Base-by-base conservation (phyloP, 2,888 invertebrate species). In the Nipponacmea schrenckii region DNA sequence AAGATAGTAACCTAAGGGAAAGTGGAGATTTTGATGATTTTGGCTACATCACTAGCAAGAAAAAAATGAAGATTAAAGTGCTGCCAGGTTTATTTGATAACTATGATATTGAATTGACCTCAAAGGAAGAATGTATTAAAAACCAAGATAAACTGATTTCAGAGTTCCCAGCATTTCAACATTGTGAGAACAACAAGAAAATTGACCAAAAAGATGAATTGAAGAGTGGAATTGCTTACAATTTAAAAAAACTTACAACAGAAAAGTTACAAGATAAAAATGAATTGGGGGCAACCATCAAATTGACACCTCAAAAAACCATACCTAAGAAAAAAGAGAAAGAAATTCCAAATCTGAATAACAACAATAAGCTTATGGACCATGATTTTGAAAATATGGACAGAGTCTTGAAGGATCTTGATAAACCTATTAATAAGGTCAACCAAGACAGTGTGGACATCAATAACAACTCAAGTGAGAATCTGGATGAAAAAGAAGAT, bases 41-140 rank as follows among this genome's bases (percentile, higher is more conserved):
- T 5, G 39, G 39, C 10, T 8, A 39, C 10, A 39, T 39, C 39
- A 39, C 39, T 10, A 39, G 10, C 39, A 39, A 39, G 39, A 69
- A 69, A 48, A 69, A 65, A 26, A 27, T 48, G 5, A 64, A 63
- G 39, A 56, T 20, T 56, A 56, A 56, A 56, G 24, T 24, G 10
- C 20, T 56, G 20, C 56, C 56, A 8, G 56, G 56, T 3, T 56
- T 56, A 56, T 56, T 56, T 56, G 56, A 24, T 14, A 20, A 56
- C 12, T 56, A 56, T 56, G 56, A 56, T 24, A 56, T 56, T 7
- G 56, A 56, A 56, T 12, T 56, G 24, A 56, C 20, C 2, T 56
- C 56, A 20, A 24, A 56, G 5, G 24, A 3, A 24, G 56, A 56
- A 56, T 56, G 10, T 10, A 67, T 48, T 5, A 31, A 27, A 56